Evolutionary conservation across 2,113 vertebrate genomes (phyloP), one percentile per base, ranked within the genome.

Genomic region (Dipodomys stephensi): DNA sequence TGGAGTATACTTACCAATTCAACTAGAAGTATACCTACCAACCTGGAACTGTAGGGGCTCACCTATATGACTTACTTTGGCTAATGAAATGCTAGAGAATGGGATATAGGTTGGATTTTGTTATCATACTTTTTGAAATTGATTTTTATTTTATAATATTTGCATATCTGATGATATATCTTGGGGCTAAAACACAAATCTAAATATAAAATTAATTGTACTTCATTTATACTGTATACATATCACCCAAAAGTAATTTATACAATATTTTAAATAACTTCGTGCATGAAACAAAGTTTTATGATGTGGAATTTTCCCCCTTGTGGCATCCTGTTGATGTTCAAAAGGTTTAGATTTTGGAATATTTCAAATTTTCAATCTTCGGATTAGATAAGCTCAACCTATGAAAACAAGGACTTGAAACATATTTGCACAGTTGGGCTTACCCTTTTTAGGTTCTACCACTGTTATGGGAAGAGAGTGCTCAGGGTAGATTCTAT

Each of bases 231-330:
- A 68, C 60, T 62, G 7, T 35, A 80, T 60, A 82, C 20, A 82
- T 30, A 28, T 32, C 44, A 32, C 20, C 28, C 82, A 28, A 64
- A 72, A 72, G 53, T 90, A 72, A 90, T 81, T 78, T 72, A 72
- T 72, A 23, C 22, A 71, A 35, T 80, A 87, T 39, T 87, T 92
- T 81, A 67, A 53, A 65, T 92, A 71, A 65, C 30, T 92, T 72
- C 64, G 39, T 80, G 25, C 30, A 64, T 87, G 23, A 87, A 85
- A 30, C 74, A 35, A 64, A 64, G 67, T 80, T 72, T 92, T 22
- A 80, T 35, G 53, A n/a, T 79, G 39, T 80, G 57, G 3, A 65
- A 65, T 80, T 80, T 81, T 80, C 32, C 84, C 84, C 72, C 39
- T 60, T 72, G 53, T 46, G 67, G 23, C 30, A 80, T 78, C 22